Evolutionary conservation across 2,888 invertebrate species (phyloP).

Genomic region (Cerastoderma edule): DNA sequence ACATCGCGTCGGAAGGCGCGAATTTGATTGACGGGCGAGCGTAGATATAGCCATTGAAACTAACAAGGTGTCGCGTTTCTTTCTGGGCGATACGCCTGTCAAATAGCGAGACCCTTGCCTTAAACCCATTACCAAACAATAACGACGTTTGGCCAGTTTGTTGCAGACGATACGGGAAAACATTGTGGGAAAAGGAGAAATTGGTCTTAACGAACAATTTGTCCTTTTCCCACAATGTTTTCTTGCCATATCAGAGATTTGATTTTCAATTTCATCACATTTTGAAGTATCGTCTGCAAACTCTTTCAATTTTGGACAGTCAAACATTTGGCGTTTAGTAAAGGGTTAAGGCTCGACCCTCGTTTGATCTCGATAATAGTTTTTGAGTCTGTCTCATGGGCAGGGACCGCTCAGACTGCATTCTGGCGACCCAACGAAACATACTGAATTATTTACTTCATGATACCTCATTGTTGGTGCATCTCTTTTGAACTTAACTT

Average conservation of each 20-base stretch:
- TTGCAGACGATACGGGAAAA: neutral
- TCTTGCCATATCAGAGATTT: neutral
- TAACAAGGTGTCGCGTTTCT: slow-evolving; percentile 23
- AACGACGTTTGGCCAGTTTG: neutral
- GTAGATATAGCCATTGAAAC: slow-evolving; percentile 26
- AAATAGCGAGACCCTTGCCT: slow-evolving; percentile 6
- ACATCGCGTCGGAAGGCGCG: slow-evolving; percentile 11
- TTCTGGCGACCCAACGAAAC: too few relatives aligned
- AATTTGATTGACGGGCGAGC: slow-evolving; percentile 16
- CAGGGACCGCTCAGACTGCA: too few relatives aligned
- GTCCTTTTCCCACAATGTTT: neutral
- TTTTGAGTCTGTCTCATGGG: too few relatives aligned
- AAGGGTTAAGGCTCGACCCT: too few relatives aligned
- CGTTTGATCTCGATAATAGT: too few relatives aligned
- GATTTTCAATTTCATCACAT: neutral
- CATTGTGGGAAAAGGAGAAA: neutral
- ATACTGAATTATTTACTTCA: too few relatives aligned
- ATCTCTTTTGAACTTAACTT: too few relatives aligned
- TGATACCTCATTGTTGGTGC: too few relatives aligned
- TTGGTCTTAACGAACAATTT: too few relatives aligned
- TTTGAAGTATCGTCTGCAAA: neutral
- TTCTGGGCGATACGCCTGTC: slow-evolving; percentile 23
- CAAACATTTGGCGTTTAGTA: too few relatives aligned
- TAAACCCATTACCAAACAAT: neutral
- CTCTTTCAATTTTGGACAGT: too few relatives aligned